A percentile compares a stretch with the other conserved stretches of the same genome.
phyloP scores from a whole-genome alignment of 2,113 vertebrate genomes.

The Pygoscelis antarcticus region DNA sequence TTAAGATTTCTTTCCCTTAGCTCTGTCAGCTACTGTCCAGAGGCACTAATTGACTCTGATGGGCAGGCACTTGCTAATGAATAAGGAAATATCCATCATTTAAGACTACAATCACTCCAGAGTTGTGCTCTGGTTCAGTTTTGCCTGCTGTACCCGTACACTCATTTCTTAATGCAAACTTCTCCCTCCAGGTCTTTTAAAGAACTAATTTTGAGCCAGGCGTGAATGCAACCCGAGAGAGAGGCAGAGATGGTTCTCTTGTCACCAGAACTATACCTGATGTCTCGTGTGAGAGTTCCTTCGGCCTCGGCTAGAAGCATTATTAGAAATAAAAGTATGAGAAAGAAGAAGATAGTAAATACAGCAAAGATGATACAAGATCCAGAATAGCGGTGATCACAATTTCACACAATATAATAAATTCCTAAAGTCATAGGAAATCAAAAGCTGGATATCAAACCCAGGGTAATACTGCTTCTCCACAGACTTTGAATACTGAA shows the following conservation, averaged over 20 bases:
- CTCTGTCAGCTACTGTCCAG: neutral
- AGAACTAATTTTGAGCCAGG: constrained; percentile 52
- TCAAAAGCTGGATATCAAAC: constrained; percentile 16
- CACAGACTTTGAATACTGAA: neutral
- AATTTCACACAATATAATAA: constrained; percentile 77
- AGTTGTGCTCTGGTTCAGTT: neutral
- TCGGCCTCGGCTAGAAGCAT: constrained; percentile 93
- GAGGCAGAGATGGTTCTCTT: constrained; percentile 28
- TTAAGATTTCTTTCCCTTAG: neutral
- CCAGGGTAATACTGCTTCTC: neutral
- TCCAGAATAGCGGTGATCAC: constrained; percentile 56
- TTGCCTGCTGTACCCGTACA: neutral
- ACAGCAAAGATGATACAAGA: constrained; percentile 74
- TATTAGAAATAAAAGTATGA: constrained; percentile 78
- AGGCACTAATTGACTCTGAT: neutral
- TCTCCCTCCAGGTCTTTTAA: constrained; percentile 50
- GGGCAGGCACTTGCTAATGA: neutral
- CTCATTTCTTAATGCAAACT: constrained; percentile 74
- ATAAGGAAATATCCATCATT: neutral
- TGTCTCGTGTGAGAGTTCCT: constrained; percentile 97
- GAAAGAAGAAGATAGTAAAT: constrained; percentile 79
- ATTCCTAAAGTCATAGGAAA: constrained; percentile 78
- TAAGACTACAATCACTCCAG: neutral
- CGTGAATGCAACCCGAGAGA: constrained; percentile 5
- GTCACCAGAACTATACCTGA: constrained; percentile 87